These are phyloP conservation scores for Sisor rabdophorus DNA, from an alignment of 2,113 vertebrate genomes.

Conservation along the genomic window DNA sequence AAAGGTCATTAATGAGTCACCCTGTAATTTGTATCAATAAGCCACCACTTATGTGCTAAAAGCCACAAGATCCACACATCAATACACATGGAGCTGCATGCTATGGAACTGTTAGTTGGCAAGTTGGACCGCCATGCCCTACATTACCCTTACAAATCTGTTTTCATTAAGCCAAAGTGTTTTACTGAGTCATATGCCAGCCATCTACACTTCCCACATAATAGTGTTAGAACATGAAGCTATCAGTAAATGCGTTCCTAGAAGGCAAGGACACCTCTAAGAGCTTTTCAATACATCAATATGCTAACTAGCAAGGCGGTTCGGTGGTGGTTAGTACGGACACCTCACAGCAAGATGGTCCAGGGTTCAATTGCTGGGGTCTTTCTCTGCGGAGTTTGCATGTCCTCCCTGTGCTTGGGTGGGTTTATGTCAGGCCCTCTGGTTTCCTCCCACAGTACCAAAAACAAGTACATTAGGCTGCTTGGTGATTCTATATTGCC, in stretches of 20 bases:
- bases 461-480: too few species aligned
- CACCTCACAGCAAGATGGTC: too few species aligned
- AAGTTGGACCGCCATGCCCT: constrained; percentile 30
- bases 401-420: too few species aligned
- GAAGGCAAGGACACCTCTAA: constrained; percentile 21
- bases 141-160: constrained; percentile 34
- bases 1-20: constrained; percentile 55
- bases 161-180: constrained; percentile 25
- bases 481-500: too few species aligned
- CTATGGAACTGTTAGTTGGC: constrained; percentile 17
- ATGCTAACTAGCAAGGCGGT: constrained; percentile 13
- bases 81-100: constrained; percentile 5
- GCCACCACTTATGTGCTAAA: not conserved
- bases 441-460: too few species aligned
- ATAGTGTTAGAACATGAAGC: constrained; percentile 45
- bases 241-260: constrained; percentile 26
- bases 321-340: too few species aligned
- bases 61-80: constrained; percentile 14
- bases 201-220: constrained; percentile 52
- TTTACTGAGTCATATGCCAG: constrained; percentile 50
- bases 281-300: constrained; percentile 14
- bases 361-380: too few species aligned
- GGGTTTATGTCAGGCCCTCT: too few species aligned
- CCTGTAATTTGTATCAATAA: constrained; percentile 48
- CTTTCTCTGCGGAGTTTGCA: too few species aligned